Conservation (phyloP, 2,888 invertebrate genomes). For the Agrotis segetum region DNA sequence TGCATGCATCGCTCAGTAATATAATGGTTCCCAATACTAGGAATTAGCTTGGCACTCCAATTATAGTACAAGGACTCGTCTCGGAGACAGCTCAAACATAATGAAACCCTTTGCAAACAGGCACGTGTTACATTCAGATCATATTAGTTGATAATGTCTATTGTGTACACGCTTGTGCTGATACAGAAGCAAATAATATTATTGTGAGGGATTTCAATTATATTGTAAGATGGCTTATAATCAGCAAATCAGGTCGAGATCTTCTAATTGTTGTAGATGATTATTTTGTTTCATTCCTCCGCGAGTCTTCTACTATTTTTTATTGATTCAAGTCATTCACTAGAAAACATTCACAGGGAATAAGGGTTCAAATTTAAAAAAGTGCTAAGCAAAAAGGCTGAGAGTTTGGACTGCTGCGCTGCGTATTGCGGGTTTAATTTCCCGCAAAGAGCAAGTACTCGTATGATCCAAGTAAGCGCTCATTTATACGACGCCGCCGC, state of each 20-base stretch:
- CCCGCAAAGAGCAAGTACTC: no score
- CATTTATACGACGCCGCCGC: no score
- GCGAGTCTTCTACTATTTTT: no score
- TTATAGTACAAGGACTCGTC: constrained; percentile 23
- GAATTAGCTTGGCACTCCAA: constrained; percentile 31
- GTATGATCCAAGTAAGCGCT: no score
- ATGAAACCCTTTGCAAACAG: constrained; percentile 46
- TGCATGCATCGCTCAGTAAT: constrained; percentile 15
- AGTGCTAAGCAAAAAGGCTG: no score
- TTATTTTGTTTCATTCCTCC: no score
- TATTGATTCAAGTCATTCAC: no score
- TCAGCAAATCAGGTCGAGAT: neutral
- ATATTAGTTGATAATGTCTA: constrained; percentile 46
- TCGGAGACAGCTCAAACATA: constrained; percentile 45
- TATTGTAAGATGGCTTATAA: neutral
- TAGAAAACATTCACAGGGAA: no score
- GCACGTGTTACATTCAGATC: constrained; percentile 45
- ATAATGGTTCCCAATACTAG: constrained; percentile 29
- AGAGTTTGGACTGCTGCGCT: no score
- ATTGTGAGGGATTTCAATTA: neutral
- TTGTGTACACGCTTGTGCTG: constrained; percentile 29
- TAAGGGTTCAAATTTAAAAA: no score
- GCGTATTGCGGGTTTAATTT: no score
- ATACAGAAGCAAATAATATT: constrained; percentile 23
- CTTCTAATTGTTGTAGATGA: neutral